Conservation (phyloP, 2,888 invertebrate species). For the Conomelus anceps region DNA sequence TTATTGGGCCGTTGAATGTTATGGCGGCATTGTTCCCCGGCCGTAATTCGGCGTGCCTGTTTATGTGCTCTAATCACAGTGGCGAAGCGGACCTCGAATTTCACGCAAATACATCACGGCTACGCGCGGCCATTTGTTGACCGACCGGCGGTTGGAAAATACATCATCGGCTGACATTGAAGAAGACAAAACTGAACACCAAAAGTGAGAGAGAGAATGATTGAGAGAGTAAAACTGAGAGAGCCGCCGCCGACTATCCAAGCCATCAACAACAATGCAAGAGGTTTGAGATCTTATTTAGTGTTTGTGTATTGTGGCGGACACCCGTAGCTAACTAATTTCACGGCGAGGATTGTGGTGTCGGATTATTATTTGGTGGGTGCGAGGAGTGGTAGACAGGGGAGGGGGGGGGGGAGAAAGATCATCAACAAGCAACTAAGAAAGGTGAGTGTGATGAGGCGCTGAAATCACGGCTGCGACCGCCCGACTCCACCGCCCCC, state of each 20-base stretch:
- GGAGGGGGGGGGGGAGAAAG: neutral
- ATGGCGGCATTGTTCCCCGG: neutral
- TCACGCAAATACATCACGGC: neutral
- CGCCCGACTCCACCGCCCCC: neutral
- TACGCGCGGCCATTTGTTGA: neutral
- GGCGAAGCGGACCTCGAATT: neutral
- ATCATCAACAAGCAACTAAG: neutral
- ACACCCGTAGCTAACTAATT: neutral
- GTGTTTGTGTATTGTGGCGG: neutral
- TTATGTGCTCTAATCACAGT: neutral
- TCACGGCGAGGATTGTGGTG: no score
- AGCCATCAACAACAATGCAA: neutral
- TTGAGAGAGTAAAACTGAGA: no score
- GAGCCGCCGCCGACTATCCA: neutral
- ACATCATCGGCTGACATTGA: neutral
- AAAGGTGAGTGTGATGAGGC: no score
- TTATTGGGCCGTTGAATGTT: neutral
- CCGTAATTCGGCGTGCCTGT: neutral
- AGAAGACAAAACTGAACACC: no score
- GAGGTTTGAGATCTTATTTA: neutral
- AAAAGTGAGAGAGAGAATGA: no score
- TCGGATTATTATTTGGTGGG: no score
- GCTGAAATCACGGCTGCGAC: neutral
- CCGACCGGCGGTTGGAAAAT: neutral
- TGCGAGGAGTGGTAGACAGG: no score